Conservation (phyloP, 2,888 invertebrate genomes). For the Dendrolimus houi region DNA sequence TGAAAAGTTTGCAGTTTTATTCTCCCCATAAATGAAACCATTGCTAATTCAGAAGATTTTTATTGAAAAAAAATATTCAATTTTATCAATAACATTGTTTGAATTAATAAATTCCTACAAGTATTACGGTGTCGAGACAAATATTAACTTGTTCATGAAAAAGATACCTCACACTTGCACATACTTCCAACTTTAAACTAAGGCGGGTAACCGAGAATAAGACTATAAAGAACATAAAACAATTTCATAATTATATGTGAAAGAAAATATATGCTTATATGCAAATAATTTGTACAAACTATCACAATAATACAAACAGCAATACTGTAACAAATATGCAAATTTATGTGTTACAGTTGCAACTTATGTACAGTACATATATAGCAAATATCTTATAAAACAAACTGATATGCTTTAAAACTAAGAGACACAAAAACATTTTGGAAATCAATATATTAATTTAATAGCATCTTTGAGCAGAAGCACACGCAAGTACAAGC, state of each 20-base stretch:
- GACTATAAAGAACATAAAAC: too few relatives aligned
- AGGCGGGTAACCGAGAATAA: too few relatives aligned
- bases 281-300: constrained; percentile 67
- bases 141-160: constrained; percentile 50
- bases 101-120: constrained; percentile 48
- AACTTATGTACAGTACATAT: background rate
- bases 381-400: background rate
- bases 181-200: constrained; percentile 43
- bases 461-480: constrained; percentile 7
- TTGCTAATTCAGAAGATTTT: constrained; percentile 42
- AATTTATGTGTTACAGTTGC: background rate
- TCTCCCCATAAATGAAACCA: constrained; percentile 19
- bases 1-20: constrained; percentile 13
- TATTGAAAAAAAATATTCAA: constrained; percentile 67
- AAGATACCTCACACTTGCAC: constrained; percentile 62
- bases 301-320: constrained; percentile 56
- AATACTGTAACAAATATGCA: background rate
- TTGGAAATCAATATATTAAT: background rate
- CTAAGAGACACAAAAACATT: background rate
- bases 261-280: constrained; percentile 45
- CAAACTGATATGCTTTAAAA: background rate
- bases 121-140: constrained; percentile 40
- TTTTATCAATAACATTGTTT: constrained; percentile 54
- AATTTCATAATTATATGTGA: constrained; percentile 14
- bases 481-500: constrained; percentile 67